Evolutionary conservation across 2,113 vertebrate genomes (phyloP).

Genomic region (Picathartes gymnocephalus): DNA sequence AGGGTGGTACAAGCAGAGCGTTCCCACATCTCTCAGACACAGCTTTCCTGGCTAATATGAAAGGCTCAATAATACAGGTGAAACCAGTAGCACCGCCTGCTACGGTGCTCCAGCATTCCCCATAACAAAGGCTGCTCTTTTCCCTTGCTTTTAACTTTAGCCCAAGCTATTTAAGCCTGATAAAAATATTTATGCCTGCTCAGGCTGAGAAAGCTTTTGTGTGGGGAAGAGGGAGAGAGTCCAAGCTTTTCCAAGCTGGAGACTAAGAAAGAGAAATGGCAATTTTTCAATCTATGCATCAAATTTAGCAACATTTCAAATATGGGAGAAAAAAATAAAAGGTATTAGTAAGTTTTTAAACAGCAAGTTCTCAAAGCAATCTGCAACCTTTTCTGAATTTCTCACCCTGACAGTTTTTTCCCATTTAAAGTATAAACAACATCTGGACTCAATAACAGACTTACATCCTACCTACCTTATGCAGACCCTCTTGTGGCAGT

Average conservation of each 20-base stretch:
- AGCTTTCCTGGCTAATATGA: background rate
- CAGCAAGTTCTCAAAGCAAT: background rate
- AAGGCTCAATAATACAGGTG: conserved; percentile 1
- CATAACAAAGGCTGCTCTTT: background rate
- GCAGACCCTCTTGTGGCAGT: background rate
- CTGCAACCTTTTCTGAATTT: background rate
- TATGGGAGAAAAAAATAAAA: background rate
- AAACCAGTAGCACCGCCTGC: conserved; percentile 19
- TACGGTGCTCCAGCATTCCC: background rate
- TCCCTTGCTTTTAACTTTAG: conserved; percentile 18
- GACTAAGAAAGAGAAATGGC: background rate
- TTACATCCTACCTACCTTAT: background rate
- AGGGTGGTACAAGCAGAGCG: fast-evolving
- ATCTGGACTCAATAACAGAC: background rate
- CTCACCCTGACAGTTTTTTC: background rate
- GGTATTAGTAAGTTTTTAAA: background rate
- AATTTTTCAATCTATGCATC: background rate
- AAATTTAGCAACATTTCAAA: background rate
- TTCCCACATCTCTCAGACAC: background rate
- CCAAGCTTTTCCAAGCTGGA: background rate
- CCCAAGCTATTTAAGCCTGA: conserved; percentile 19
- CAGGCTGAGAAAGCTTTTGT: conserved; percentile 12
- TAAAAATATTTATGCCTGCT: conserved; percentile 33
- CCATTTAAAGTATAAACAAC: background rate
- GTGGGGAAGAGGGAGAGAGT: background rate